Base-by-base conservation (phyloP, 2,888 invertebrate genomes). In the Phaonia tiefii region DNA sequence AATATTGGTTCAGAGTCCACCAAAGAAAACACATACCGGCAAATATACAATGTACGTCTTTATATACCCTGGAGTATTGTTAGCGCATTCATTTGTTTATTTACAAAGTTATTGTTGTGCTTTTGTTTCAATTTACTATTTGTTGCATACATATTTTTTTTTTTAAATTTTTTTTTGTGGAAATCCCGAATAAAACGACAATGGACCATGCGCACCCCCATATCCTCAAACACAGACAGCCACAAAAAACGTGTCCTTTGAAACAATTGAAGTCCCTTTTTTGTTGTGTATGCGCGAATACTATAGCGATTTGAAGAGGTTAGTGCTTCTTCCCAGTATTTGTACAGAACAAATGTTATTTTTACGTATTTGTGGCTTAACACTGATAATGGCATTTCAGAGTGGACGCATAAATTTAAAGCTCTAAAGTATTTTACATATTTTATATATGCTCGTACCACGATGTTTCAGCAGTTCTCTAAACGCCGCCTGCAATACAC, bases 331-430 rank as follows among this genome's bases (percentile, higher is more conserved):
- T 44, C 13, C 54, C 25, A 22, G 11, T 22, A 8, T 25, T 60
- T 15, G 63, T 39, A 75, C 69, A 31, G 67, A 78, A 75, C 71
- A 78, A 75, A 81, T 75, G 17, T 65, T 73, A 63, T 81, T 79
- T 75, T 65, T 69, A 75, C 69, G 71, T 69, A 76, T 67, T 83
- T 83, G 83, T 83, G 83, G 80, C 76, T 75, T 79, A 67, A 44
- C 78, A 74, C 79, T 81, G 79, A 83, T 83, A 83, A 83, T 83
- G 79, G 83, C 80, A 75, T 83, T 81, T 83, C 76, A 81, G 80
- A 81, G 80, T 76, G 79, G 74, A 79, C 80, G 79, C 83, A 80
- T 79, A 80, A 79, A 79, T 83, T 83, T 79, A 75, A 81, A 81
- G 74, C 80, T 77, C 71, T 44, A 51, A 75, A 72, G 78, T 75